Base-by-base conservation (phyloP, 1,140 invertebrate genomes). In the Parasteatoda tepidariorum region DNA sequence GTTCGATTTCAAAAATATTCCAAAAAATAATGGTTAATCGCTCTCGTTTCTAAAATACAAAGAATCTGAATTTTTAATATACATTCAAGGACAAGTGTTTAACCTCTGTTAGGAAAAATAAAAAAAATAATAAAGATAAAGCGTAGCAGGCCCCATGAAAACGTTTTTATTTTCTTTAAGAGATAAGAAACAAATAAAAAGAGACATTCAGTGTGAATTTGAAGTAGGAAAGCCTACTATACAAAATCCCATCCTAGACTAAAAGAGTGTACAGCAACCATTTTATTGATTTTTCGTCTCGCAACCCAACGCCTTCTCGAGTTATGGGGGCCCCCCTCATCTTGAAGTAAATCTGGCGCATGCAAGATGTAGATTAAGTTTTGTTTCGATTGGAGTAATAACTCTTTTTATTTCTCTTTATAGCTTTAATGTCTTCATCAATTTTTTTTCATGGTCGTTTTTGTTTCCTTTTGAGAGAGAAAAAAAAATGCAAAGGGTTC, bases 281-380 rank as follows among this genome's bases (percentile, higher is more conserved):
- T 7, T 6, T 18, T 73, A 73, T 73, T 30, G 70, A 73, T 73
- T 73, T 73, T 59, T 61, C 59, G 28, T 22, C 13, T 11, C 22
- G 24, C 41, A 7, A 28, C 61, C 38, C 28, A 61, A 31, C 55
- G 30, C 71, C 3, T 24, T 74, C 54, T 30, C 26, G 76, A 68
- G 64, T 79, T 79, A 79, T 79, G 76, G 59, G 64, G 34, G 59
- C 11, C 15, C n/a, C 38, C 9, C 2, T 0, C 9, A 48, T 48
- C 38, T 48, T 4, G 38, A 4, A 57, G 64, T 33, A 68, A 59
- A 79, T 57, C 48, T 34, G 30, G 54, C 62, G 41, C 41, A 79
- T 79, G 76, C 76, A 68, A 79, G 68, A 79, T 79, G 62, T 28
- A 79, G 64, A 79, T 79, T 79, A 79, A 79, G 76, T 79, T 79